Evolutionary conservation across 2,797 vertebrate species (phyloP), one percentile per base, ranked within the genome.

Genomic region (Ciconia nigra): DNA sequence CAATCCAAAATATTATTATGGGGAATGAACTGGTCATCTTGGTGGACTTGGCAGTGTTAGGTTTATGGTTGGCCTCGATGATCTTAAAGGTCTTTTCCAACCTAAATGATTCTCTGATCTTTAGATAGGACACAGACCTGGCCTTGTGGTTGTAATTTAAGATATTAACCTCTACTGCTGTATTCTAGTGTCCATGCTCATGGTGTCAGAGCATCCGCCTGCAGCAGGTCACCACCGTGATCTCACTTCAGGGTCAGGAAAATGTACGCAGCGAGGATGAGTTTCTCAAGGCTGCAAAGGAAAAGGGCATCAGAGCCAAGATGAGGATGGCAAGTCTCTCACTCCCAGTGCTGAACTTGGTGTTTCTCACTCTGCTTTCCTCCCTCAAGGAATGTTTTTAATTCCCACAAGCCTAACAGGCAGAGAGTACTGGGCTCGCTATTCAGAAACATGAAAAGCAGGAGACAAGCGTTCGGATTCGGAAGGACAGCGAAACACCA

Each of bases 221-320:
- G 46, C 41, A 66, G 67, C 51, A 57, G 42, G n/a, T 44, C 58
- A n/a, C 11, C 52, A 22, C 51, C n/a, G 7, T 0, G 4, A 7
- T 3, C 83, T 69, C 62, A 22, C 6, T 33, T 22, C 20, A 25
- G 21, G 28, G 11, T 16, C 11, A 25, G 72, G 73, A 44, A 44
- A 15, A 58, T 0, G 1, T 2, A 13, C 46, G 21, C 20, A 39
- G 8, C 0, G 5, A 84, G 58, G 58, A 7, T 0, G 41, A 78
- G 21, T 42, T 91, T 73, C 82, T 74, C 41, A 13, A 14, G 22
- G 51, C 29, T 54, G 25, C 20, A 42, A 44, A 39, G 61, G 37
- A 58, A 10, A 82, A 26, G 18, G 10, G 39, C 22, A 16, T 24
- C 12, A 6, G 54, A 47, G 49, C 63, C 0, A 0, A 24, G 74